phyloP scores from a whole-genome alignment of 35 echinoderm and acorn worm species.

The Ophioderma brevispina region DNA sequence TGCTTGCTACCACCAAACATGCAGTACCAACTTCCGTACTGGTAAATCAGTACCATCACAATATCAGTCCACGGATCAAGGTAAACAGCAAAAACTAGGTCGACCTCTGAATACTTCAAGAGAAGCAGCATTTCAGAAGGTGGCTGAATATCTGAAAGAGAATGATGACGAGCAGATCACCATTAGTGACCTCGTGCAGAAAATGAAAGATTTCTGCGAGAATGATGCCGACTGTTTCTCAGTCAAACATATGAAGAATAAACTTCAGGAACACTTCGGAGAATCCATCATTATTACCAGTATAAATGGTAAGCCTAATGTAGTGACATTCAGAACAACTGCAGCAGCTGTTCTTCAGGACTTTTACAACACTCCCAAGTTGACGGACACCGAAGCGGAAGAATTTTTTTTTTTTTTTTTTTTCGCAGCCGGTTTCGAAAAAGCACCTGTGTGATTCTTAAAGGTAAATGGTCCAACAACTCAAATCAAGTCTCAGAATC shows the following conservation, averaged over 20 bases:
- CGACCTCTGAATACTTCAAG: background rate
- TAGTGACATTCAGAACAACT: conserved; percentile 44
- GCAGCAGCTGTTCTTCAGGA: conserved; percentile 32
- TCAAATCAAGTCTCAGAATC: no score
- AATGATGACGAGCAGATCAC: conserved; percentile 74
- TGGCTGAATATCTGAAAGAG: conserved; percentile 35
- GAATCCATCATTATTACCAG: conserved; percentile 44
- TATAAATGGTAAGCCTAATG: conserved; percentile 57
- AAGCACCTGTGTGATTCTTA: no score
- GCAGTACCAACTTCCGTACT: background rate
- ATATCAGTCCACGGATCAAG: background rate
- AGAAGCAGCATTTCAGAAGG: background rate
- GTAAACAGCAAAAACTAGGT: background rate
- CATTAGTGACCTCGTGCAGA: conserved; percentile 49
- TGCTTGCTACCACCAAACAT: background rate
- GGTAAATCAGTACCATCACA: background rate
- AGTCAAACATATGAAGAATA: conserved; percentile 32
- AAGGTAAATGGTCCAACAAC: no score
- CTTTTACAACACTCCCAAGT: conserved; percentile 31
- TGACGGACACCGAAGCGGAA: background rate
- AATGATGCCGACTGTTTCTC: background rate
- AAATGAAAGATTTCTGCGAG: conserved; percentile 19
- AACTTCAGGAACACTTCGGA: conserved; percentile 14
- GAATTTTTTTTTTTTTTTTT: no score
- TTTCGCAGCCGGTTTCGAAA: no score